Conservation (phyloP, 2,113 vertebrate species). For the Leptocoma aspasia region DNA sequence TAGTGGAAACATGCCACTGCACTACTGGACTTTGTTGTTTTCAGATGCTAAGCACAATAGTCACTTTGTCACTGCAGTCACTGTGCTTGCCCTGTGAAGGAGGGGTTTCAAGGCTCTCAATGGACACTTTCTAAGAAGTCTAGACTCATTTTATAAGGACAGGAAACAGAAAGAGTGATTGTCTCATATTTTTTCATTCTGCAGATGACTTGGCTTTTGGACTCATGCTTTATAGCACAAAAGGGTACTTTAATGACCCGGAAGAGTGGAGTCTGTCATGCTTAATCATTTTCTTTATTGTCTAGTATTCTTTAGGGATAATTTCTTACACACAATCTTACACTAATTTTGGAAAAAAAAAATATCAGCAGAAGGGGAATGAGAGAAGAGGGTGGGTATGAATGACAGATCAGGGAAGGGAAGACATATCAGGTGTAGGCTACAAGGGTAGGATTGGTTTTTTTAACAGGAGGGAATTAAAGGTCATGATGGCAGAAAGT, state of each 20-base stretch:
- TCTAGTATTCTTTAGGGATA: background rate
- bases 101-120: background rate
- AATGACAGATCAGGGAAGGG: background rate
- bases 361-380: background rate
- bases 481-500: background rate
- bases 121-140: background rate
- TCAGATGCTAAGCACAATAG: background rate
- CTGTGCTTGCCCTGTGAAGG: background rate
- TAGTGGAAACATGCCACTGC: background rate
- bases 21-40: background rate
- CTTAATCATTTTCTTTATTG: background rate
- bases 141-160: background rate
- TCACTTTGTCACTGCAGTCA: background rate
- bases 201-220: background rate
- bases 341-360: background rate
- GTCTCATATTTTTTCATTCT: background rate
- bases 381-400: background rate
- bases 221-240: background rate
- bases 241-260: background rate
- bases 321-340: background rate
- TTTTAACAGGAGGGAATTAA: background rate
- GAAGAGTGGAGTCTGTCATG: background rate
- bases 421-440: background rate
- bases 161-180: background rate
- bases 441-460: background rate